Evolutionary conservation across 2,888 invertebrate species (phyloP), one percentile per base, ranked within the genome.

Genomic region (Hedychridium roseum): DNA sequence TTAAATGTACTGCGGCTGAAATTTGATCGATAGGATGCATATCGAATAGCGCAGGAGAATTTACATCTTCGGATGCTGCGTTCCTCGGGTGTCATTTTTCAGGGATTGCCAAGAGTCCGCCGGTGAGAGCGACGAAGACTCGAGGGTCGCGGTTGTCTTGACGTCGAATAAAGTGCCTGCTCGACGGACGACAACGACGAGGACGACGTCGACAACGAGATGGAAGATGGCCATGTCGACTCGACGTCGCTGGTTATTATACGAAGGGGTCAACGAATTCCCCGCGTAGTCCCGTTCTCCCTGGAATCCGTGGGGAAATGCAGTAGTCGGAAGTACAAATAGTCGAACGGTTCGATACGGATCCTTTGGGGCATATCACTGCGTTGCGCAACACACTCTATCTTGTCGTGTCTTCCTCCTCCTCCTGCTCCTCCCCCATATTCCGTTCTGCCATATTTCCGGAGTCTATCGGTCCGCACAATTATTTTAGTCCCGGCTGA

Each of bases 251-350:
- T n/a, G 58, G 58, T 68, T 68, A 63, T 63, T 66, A 55, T 47
- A 41, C 54, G 46, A 49, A 66, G 65, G n/a, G 69, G 70, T 68
- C 69, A 68, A 66, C 67, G 67, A 60, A 68, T 66, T 67, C 65
- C 43, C 51, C 55, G 49, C 50, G 37, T 52, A 39, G 34, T 16
- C 43, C 32, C 34, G 50, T 23, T 31, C 43, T 50, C 49, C 50
- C 30, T 36, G 46, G 43, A 54, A 36, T 50, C 50, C 60, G 50
- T 44, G 52, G 63, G 57, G 56, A 64, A 64, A 57, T 54, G 57
- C 52, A 54, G 36, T 45, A 49, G 26, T 41, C 44, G 54, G 36
- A 32, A 44, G 35, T 47, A 53, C 49, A 42, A 40, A n/a, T n/a
- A n/a, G n/a, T n/a, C n/a, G n/a, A n/a, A 37, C 39, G 50, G 59